These are phyloP conservation scores for Spizella passerina DNA, from an alignment of 2,797 vertebrate genomes.

Conservation along the genomic window DNA sequence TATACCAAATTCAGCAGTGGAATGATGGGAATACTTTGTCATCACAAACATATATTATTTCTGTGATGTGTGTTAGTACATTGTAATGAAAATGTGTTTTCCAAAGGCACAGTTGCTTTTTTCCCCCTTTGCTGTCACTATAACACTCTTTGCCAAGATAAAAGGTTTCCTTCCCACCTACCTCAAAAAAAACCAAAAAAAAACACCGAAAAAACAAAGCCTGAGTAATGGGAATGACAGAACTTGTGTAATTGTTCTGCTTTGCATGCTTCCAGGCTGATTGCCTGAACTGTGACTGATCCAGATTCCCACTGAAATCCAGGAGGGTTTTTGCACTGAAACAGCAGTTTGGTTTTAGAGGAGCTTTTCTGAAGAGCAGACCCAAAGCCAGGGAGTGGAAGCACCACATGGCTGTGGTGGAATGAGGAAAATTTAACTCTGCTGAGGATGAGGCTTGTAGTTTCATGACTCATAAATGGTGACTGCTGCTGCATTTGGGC, in stretches of 20 bases:
- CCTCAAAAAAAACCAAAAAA: background rate
- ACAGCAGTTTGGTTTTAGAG: background rate
- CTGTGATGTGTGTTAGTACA: background rate
- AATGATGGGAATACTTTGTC: background rate
- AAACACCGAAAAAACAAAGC: background rate
- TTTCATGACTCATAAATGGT: background rate
- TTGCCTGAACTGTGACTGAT: background rate
- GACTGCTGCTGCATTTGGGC: background rate
- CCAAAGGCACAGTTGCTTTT: background rate
- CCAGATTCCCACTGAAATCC: background rate
- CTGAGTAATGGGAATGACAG: background rate
- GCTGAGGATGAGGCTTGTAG: background rate
- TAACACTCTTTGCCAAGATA: background rate
- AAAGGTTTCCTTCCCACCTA: background rate
- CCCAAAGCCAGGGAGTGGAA: background rate
- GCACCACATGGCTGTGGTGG: rapidly evolving
- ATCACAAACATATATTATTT: background rate
- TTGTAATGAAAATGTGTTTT: background rate
- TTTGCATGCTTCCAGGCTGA: background rate
- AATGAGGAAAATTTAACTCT: background rate
- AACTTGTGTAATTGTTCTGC: background rate
- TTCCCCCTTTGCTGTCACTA: background rate
- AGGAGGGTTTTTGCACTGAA: background rate
- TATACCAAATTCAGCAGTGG: background rate
- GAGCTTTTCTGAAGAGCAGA: background rate